Evolutionary conservation across 2,113 vertebrate genomes (phyloP), one percentile per base, ranked within the genome.

Genomic region (Leptosomus discolor): DNA sequence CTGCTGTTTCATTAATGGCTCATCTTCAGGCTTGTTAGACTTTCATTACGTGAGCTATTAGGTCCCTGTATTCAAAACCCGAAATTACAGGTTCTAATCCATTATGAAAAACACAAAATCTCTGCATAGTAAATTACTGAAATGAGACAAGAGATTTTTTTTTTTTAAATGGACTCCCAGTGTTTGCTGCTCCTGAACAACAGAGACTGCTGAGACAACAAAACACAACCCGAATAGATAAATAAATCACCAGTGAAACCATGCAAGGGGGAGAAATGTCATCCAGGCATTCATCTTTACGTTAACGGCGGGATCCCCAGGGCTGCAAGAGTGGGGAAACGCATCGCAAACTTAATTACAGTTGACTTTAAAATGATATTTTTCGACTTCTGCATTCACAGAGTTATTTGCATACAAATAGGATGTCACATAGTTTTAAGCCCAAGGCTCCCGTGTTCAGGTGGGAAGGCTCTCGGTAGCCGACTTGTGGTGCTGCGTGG

Each of bases 11-110:
- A 96, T 98, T 98, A 98, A 98, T 97, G 98, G 97, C 93, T 97
- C 98, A 97, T 98, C 98, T 96, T 97, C 97, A 95, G 92, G 92
- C 94, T 97, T 97, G 97, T 97, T 97, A 97, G 96, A 81, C 83
- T 98, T 97, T 97, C 98, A 98, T 98, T 97, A 97, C 37, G 51
- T 96, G 95, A 96, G 86, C 97, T 98, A 98, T 98, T 98, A 98
- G 97, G 96, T 81, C 97, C 92, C 56, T 88, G 96, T 92, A 96
- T 97, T 96, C 97, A 92, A 95, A 97, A 97, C n/a, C 15, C 81
- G 80, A 98, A 98, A 98, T 97, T 91, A 97, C 94, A 92, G 93
- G 96, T 95, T 96, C 97, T 95, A 97, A 98, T 98, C 97, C 96
- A 91, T 98, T 97, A 98, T 65, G 92, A 97, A 97, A 98, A 97